A percentile compares a stretch with the other conserved stretches of the same genome.
Conservation (phyloP, 2,797 vertebrate genomes). For the Triplophysa bombifrons region DNA sequence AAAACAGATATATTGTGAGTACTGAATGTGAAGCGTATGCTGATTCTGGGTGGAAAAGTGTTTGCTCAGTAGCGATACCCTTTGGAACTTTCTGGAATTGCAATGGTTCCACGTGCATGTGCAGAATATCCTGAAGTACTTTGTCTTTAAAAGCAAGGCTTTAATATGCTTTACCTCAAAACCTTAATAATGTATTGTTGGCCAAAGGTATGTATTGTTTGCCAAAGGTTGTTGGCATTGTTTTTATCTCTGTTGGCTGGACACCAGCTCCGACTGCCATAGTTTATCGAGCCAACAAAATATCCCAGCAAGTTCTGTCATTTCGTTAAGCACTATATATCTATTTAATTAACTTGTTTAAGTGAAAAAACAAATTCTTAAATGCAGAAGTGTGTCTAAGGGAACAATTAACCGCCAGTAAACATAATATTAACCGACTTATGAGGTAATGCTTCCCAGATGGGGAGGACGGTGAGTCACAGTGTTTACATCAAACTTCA, state of each 20-base stretch:
- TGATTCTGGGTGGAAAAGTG: background rate
- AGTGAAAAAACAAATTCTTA: background rate
- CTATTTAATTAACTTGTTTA: conserved; percentile 15
- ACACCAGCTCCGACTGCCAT: conserved; percentile 14
- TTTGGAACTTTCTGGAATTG: background rate
- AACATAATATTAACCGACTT: background rate
- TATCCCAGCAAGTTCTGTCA: conserved; percentile 10
- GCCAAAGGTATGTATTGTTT: background rate
- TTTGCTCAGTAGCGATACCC: conserved; percentile 7
- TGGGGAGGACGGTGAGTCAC: conserved; percentile 4
- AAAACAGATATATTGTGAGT: background rate
- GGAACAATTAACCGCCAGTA: background rate
- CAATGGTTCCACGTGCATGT: background rate
- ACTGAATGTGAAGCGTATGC: background rate
- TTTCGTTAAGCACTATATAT: conserved; percentile 26
- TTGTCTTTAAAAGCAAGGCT: conserved; percentile 10
- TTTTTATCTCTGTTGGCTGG: conserved; percentile 13
- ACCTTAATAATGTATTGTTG: conserved; percentile 14
- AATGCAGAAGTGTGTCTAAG: background rate
- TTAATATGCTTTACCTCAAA: conserved; percentile 1
- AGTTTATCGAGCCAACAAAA: conserved; percentile 10
- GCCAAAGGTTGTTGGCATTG: conserved; percentile 24
- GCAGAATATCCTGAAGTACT: background rate
- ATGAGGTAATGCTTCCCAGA: background rate
- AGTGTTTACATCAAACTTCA: background rate